A percentile compares a stretch with the other conserved stretches of the same genome.
Evolutionary conservation across 2,797 vertebrate genomes (phyloP).

Genomic region (Hafferia zeledoni): DNA sequence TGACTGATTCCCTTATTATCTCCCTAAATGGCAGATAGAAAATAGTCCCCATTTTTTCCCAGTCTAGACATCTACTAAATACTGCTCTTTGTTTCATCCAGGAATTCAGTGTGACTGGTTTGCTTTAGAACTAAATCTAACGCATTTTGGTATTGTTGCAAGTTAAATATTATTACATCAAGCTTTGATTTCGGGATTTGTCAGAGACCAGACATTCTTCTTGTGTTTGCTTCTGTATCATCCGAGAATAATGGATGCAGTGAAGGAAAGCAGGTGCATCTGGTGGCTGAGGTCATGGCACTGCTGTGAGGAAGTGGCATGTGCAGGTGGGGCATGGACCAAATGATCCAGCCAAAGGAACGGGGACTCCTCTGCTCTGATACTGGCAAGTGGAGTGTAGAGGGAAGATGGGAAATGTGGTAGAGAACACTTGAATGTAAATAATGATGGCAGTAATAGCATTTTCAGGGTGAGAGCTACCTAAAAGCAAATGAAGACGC

Average conservation of each 20-base stretch:
- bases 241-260: slow-evolving; percentile 19
- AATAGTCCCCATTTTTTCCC: not conserved
- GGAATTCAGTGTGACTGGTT: not conserved
- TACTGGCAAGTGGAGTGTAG: slow-evolving; percentile 1
- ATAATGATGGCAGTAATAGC: not conserved
- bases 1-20: not conserved
- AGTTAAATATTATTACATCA: not conserved
- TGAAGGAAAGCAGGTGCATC: slow-evolving; percentile 61
- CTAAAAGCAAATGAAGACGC: not conserved
- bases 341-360: slow-evolving; percentile 77
- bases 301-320: slow-evolving; percentile 52
- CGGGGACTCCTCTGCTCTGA: slow-evolving; percentile 12
- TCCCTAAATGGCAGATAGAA: not conserved
- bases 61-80: not conserved
- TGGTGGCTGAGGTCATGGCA: slow-evolving; percentile 31
- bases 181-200: slow-evolving; percentile 45
- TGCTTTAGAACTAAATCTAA: not conserved
- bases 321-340: slow-evolving; percentile 62
- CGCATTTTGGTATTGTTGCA: fast-evolving
- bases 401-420: not conserved
- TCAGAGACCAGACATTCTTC: not conserved
- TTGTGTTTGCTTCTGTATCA: slow-evolving; percentile 19
- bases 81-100: not conserved
- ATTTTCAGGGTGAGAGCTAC: not conserved
- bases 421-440: slow-evolving; percentile 6